These are phyloP conservation scores for Coremacera marginata DNA, from an alignment of 2,888 invertebrate genomes.

Conservation along the genomic window DNA sequence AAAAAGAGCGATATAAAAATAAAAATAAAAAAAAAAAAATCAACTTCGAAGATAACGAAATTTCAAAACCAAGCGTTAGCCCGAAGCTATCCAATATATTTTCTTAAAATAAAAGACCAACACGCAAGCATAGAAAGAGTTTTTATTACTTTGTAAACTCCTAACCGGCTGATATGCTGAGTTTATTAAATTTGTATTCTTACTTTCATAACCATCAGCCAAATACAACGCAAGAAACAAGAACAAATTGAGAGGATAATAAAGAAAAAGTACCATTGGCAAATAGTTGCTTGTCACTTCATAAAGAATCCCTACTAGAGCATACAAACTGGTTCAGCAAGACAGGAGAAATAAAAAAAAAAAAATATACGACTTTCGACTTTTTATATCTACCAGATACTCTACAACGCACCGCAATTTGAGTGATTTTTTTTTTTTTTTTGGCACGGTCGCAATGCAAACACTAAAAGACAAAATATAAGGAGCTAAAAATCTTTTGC, in stretches of 20 bases:
- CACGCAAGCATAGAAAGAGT: too few species aligned
- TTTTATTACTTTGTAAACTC: too few species aligned
- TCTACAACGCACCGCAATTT: neutral
- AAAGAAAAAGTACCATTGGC: neutral
- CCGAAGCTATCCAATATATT: too few species aligned
- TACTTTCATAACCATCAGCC: neutral
- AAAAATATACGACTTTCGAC: too few species aligned
- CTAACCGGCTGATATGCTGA: neutral
- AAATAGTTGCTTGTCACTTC: slow-evolving; percentile 1
- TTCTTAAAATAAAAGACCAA: too few species aligned
- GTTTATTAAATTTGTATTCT: neutral
- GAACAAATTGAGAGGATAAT: too few species aligned
- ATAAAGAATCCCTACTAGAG: neutral
- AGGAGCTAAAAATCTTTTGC: neutral
- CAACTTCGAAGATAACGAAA: too few species aligned
- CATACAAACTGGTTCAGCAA: neutral
- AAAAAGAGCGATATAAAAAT: too few species aligned
- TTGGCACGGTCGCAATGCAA: neutral
- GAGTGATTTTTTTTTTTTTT: neutral
- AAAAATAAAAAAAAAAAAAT: too few species aligned
- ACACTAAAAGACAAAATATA: neutral
- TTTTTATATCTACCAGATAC: too few species aligned
- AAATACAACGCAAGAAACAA: too few species aligned
- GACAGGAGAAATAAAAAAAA: neutral
- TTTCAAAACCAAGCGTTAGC: too few species aligned